These are phyloP conservation scores for Orthosia incerta DNA, from an alignment of 2,888 invertebrate genomes.

Conservation along the genomic window DNA sequence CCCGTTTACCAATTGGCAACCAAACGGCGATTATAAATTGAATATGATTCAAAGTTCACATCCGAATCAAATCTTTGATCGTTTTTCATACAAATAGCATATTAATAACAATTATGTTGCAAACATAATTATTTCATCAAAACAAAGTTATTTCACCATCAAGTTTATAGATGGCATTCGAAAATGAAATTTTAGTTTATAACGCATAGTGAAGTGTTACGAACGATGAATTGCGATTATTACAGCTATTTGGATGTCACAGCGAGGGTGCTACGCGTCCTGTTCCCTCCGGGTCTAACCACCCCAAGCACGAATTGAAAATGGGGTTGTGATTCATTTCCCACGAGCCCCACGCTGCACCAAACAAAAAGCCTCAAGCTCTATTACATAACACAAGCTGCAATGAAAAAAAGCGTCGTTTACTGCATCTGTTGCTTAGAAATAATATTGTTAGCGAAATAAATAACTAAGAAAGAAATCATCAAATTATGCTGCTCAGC, in stretches of 20 bases:
- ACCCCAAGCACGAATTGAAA: constrained; percentile 86
- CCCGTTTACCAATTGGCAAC: background rate
- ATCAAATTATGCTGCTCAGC: constrained; percentile 62
- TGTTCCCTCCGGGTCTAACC: constrained; percentile 78
- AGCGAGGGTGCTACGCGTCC: constrained; percentile 84
- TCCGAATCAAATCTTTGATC: constrained; percentile 26
- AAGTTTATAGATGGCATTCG: constrained; percentile 29
- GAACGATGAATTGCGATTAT: constrained; percentile 85
- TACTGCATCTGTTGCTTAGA: constrained; percentile 66
- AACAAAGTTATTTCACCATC: constrained; percentile 30
- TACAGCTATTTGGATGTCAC: constrained; percentile 86
- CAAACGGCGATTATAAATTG: constrained; percentile 3
- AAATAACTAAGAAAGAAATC: constrained; percentile 51
- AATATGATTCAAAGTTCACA: constrained; percentile 27
- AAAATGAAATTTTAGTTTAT: constrained; percentile 62
- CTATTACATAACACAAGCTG: constrained; percentile 77
- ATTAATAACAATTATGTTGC: constrained; percentile 34
- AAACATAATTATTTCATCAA: constrained; percentile 33
- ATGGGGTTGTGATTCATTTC: constrained; percentile 91
- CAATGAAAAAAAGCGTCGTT: constrained; percentile 68
- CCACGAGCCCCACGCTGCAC: constrained; percentile 83
- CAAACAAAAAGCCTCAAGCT: constrained; percentile 81
- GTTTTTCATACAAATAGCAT: constrained; percentile 20
- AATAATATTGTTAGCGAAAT: constrained; percentile 31
- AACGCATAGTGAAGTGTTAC: constrained; percentile 70